Base-by-base conservation (phyloP, 2,888 invertebrate genomes). In the Chrysomela aeneicollis region DNA sequence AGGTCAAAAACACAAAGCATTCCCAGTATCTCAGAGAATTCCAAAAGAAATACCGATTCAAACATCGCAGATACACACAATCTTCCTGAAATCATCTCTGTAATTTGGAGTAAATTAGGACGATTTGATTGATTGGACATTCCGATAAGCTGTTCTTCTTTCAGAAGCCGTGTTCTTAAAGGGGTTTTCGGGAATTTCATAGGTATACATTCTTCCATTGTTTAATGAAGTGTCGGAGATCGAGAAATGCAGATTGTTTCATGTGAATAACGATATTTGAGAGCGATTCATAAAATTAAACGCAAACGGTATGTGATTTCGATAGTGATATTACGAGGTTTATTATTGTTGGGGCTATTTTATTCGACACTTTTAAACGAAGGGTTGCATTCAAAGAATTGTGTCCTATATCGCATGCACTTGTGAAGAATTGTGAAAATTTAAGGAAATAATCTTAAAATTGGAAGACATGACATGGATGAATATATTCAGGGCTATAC, bases 41-140 rank as follows among this genome's bases (percentile, higher is more conserved):
- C 42, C n/a, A 4, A 15, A 42, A 42, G 12, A 42, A 42, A 42
- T 35, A 35, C 35, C 35, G 35, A 35, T 35, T 8, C 3, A 8
- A 26, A 35, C 10, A 35, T 35, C 32, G 4, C 10, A 42, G 42
- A 42, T 42, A 15, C 2, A 35, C 42, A 15, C n/a, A 42, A 42
- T 42, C 42, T 15, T 42, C 42, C 15, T 4, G 42, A 42, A 42
- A 42, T 42, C 42, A 15, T 64, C 42, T 52, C 61, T 61, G 63
- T 68, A 68, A 72, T 72, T 67, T 66, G 66, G 68, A 49, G 67
- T 65, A 69, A 71, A 72, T 72, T 71, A 71, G 67, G 63, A 59
- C 54, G 54, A 55, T 62, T 62, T 58, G 19, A 55, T 62, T 46
- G 71, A 72, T 72, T 62, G 50, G 21, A 58, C 62, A 54, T 66